phyloP scores from a whole-genome alignment of 2,888 invertebrate species.

The Candidula unifasciata region DNA sequence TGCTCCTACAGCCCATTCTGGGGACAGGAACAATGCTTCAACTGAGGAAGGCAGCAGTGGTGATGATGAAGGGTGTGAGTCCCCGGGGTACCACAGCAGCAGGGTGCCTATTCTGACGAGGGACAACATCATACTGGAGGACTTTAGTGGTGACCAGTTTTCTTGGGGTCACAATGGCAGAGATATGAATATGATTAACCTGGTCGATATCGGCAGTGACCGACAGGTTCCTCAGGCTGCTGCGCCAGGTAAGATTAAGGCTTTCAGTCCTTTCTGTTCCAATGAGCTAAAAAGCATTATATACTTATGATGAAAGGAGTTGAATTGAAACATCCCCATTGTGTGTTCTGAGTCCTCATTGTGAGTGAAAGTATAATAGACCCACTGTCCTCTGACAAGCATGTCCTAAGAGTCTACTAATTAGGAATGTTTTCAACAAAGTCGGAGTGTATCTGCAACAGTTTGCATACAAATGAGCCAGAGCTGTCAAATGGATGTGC shows the following conservation, averaged over 20 bases:
- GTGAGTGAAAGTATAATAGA: too few relatives aligned
- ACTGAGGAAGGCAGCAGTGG: background rate
- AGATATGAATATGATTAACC: constrained; percentile 46
- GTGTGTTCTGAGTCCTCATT: too few relatives aligned
- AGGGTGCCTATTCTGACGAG: constrained; percentile 27
- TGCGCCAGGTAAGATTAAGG: constrained; percentile 13
- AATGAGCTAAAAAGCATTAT: too few relatives aligned
- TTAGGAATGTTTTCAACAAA: too few relatives aligned
- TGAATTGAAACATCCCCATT: too few relatives aligned
- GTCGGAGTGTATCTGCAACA: too few relatives aligned
- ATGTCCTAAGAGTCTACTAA: too few relatives aligned
- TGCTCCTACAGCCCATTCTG: background rate
- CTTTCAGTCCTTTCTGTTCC: too few relatives aligned
- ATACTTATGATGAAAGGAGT: too few relatives aligned
- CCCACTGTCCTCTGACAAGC: too few relatives aligned
- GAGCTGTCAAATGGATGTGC: too few relatives aligned
- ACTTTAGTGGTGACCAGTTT: constrained; percentile 29
- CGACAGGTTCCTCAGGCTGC: background rate
- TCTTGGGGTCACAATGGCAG: background rate
- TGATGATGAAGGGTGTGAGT: constrained; percentile 22
- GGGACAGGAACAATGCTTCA: constrained; percentile 26
- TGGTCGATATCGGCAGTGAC: constrained; percentile 11
- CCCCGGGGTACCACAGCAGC: constrained; percentile 14
- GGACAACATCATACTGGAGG: constrained; percentile 47
- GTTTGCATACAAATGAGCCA: too few relatives aligned